Evolutionary conservation across 2,797 vertebrate genomes (phyloP), one percentile per base, ranked within the genome.

Genomic region (Helarctos malayanus): DNA sequence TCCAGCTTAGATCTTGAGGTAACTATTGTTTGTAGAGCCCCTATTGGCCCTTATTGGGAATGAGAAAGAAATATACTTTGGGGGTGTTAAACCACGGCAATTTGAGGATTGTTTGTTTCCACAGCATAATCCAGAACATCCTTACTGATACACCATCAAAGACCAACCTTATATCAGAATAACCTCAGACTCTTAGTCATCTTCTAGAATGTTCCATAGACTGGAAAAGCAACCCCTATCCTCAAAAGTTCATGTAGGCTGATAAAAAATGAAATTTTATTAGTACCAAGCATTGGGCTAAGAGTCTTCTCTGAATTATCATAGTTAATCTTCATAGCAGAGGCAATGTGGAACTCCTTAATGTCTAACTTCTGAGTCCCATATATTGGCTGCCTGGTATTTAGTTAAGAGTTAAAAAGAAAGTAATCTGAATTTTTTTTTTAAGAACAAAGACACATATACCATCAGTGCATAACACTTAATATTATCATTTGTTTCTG

Each of bases 391-490:
- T 52, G 32, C 3, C 93, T 79, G 45, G 7, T 41, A 93, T 89
- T 80, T 76, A 91, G 18, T 68, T 92, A 14, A 85, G 21, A 69
- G 25, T 47, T 59, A 41, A 15, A 65, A 79, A 84, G 65, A 83
- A 89, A n/a, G 11, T 27, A 83, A 49, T 13, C 65, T 35, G 5
- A 69, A 86, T 35, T 91, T 88, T 83, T 73, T 80, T 95, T 94
- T 92, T 85, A 83, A 79, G 54, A 92, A 92, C n/a, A 91, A 90
- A 93, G 49, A 91, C 95, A 80, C 23, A 82, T 21, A 54, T 0
- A 45, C 10, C 47, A 61, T 85, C 23, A 79, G 65, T 61, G 10
- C 8, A 61, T 61, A 80, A 52, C 11, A 82, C 47, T 84, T 79
- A 96, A 84, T 89, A 76, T 2, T 65, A 49, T 57, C 15, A 10